Base-by-base conservation (phyloP, 2,888 invertebrate species). In the Scaptomyza tumidula region DNA sequence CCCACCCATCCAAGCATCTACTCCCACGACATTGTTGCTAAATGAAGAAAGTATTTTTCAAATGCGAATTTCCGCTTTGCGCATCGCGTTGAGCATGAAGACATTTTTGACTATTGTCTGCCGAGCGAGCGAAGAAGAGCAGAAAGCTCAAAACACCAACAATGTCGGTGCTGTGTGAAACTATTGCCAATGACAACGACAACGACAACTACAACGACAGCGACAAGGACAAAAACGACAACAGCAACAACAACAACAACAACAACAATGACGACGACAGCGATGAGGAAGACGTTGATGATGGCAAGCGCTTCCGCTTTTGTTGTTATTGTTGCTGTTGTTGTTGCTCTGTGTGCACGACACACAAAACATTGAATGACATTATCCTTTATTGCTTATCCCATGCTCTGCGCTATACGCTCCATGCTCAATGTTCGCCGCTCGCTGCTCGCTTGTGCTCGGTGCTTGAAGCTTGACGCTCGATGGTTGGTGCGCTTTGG, bases 381-480 rank as follows among this genome's bases (percentile, higher is more conserved):
- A 90, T 90, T 90, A 88, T 88, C 88, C 88, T 89, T 90, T 90
- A 89, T 88, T 90, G 88, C 90, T 90, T 89, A 88, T 90, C 88
- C 88, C 72, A 86, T 80, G 88, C 83, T 82, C 74, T 70, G 73
- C 75, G 44, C 60, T 72, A 62, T 31, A 46, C 31, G 46, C 50
- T 58, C 50, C 39, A 41, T 53, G 57, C 53, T 64, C 39, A 37
- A 41, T 41, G 41, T 39, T n/a, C 68, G 24, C 52, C 39, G 56
- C 35, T 41, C 41, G 24, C 52, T 43, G 56, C 35, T 41, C 41
- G 37, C 37, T 13, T 11, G 3, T 9, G 41, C 41, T 41, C 39
- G 16, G 49, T 46, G 56, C 39, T 57, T n/a, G 13, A 6, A 52
- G 57, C 43, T 52, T 61, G 24, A 52, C 43, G 56, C 39, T 57